These are phyloP conservation scores for chimpanzee (Pan troglodytes) DNA, from an alignment of 2,113 vertebrate genomes.

Conservation along the genomic window NHGRI_mPanTro3-v2.1_pri NC_072409.2:18314001-18314500, in stretches of 20 bases:
- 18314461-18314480: background rate
- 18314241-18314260: background rate
- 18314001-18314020: background rate
- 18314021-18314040: background rate
- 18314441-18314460: background rate
- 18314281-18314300: background rate
- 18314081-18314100: background rate
- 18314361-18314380: background rate
- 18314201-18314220: background rate
- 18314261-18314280: background rate
- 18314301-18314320: background rate
- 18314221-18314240: background rate
- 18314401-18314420: background rate
- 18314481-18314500: background rate
- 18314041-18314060: background rate
- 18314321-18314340: background rate
- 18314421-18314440: background rate
- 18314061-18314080: background rate
- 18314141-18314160: background rate
- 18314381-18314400: background rate
- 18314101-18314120: background rate
- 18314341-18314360: background rate
- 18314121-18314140: background rate
- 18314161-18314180: background rate
- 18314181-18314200: background rate